These are phyloP conservation scores for Bubo blakistoni DNA, from an alignment of 2,113 vertebrate species.

Conservation along the genomic window DNA sequence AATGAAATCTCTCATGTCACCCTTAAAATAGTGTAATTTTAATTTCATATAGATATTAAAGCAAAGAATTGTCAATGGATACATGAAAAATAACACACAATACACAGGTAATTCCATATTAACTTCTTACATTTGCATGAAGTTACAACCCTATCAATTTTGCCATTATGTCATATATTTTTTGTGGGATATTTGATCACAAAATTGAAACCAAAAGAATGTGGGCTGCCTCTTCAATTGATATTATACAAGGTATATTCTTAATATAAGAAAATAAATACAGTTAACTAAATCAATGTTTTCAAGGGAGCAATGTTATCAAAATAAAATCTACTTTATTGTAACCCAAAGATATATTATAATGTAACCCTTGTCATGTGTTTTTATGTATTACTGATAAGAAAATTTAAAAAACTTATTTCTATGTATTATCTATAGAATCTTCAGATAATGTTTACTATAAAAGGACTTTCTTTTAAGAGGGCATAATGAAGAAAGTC, in stretches of 20 bases:
- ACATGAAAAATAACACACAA: background rate
- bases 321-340: background rate
- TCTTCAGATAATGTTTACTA: background rate
- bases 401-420: background rate
- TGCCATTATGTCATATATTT: background rate
- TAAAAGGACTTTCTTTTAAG: background rate
- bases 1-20: background rate
- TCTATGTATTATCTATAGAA: background rate
- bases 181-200: background rate
- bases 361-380: background rate
- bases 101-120: background rate
- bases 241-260: background rate
- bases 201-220: background rate
- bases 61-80: background rate
- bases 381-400: background rate
- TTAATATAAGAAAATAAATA: background rate
- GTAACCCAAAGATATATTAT: background rate
- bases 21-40: background rate
- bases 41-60: background rate
- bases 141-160: background rate
- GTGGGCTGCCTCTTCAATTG: background rate
- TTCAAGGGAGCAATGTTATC: background rate
- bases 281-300: background rate
- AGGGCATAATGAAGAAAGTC: background rate
- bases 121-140: background rate